Evolutionary conservation across 1,140 invertebrate species (phyloP), one percentile per base, ranked within the genome.

Genomic region (Diorhabda elongata): DNA sequence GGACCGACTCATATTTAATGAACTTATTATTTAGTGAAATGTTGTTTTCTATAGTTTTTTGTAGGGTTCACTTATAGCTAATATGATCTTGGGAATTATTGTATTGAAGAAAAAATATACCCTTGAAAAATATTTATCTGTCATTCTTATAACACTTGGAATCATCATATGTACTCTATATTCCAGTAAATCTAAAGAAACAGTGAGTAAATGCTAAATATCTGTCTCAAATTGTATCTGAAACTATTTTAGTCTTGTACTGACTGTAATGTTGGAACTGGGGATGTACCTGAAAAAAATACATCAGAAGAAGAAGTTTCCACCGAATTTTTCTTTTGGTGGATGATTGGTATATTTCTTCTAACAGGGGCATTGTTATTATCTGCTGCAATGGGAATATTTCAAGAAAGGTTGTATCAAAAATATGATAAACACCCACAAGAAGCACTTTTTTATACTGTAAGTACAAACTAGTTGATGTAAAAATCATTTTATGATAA

Each of bases 331-430:
- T 88, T 93, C 74, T 90, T 94, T 68, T 94, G 92, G 92, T 94
- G 92, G 92, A 81, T 85, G 68, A 77, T 92, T 58, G 93, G 97
- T 11, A 95, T 99, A 71, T 80, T 83, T 1, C 87, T 98, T 72
- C 82, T 99, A 7, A 94, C 93, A 0, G 85, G 93, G 69, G 95
- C 96, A 0, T 82, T 99, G 45, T 92, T 99, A 70, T 85, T 98
- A 67, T 98, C 97, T 2, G 96, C 98, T 4, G 85, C 92, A 69
- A 95, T 99, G 92, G 98, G 97, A 3, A 95, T 99, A 69, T 98
- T 93, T 81, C 98, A 99, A 84, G 97, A 99, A 84, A 87, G 87
- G 5, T 82, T 99, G 3, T 96, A 96, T 78, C 83, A 84, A 68
- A 88, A 89, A 67, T 91, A 92, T 83, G 97, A 97, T 63, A 99